phyloP scores from a whole-genome alignment of 2,888 invertebrate genomes.

The Spodoptera picta region DNA sequence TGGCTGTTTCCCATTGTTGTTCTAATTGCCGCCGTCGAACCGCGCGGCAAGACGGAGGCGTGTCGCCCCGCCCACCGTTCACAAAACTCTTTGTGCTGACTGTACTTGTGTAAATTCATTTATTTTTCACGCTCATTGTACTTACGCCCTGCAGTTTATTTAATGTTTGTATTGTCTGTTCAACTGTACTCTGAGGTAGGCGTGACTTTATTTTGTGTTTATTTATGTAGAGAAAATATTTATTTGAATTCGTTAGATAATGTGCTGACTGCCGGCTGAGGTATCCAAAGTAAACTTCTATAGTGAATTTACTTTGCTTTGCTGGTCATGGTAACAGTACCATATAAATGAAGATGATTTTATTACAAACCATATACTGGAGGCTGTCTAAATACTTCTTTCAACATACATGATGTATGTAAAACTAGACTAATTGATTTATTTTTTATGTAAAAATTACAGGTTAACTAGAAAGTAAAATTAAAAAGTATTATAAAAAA shows the following conservation, averaged over 20 bases:
- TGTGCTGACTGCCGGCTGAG: not conserved
- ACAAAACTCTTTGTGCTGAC: conserved; percentile 73
- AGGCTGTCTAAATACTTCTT: too few relatives aligned
- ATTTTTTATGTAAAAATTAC: too few relatives aligned
- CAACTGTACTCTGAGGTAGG: conserved; percentile 69
- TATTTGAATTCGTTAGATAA: conserved; percentile 4
- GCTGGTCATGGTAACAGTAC: too few relatives aligned
- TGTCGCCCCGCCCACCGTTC: conserved; percentile 79
- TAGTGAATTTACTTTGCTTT: too few relatives aligned
- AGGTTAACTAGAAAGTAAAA: too few relatives aligned
- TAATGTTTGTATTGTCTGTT: conserved; percentile 82
- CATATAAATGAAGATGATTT: too few relatives aligned
- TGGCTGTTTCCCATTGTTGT: conserved; percentile 72
- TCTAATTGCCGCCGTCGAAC: conserved; percentile 71
- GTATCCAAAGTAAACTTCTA: too few relatives aligned
- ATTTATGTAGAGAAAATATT: conserved; percentile 33
- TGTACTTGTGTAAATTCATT: conserved; percentile 73
- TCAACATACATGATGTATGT: too few relatives aligned
- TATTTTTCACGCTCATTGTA: conserved; percentile 70
- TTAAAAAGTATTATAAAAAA: too few relatives aligned
- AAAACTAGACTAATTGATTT: too few relatives aligned
- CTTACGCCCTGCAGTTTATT: conserved; percentile 76
- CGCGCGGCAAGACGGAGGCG: conserved; percentile 77
- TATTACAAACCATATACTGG: too few relatives aligned
- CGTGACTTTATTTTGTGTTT: conserved; percentile 51